Evolutionary conservation across 2,888 invertebrate genomes (phyloP), one percentile per base, ranked within the genome.

Genomic region (Scaptomyza cyrtandrae): DNA sequence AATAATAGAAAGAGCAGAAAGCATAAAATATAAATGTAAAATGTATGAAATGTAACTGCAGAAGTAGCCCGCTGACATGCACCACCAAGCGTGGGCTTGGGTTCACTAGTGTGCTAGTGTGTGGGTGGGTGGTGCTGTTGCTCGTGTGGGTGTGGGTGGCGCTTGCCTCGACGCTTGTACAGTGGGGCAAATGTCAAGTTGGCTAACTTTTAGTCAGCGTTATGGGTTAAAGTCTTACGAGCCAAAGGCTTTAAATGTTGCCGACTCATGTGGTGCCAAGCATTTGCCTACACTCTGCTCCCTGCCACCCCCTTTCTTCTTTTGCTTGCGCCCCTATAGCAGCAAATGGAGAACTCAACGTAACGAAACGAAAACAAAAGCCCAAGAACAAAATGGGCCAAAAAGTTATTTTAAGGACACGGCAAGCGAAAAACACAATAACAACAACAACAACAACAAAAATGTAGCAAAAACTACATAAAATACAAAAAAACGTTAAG

Each of bases 331-430:
- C 5, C 49, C 9, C 33, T 0, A 19, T 6, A 13, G 31, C 31
- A 13, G 31, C 31, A 49, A 56, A 62, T 55, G 69, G 41, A 56
- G 54, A 69, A 24, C 50, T 54, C 24, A 46, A 72, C 50, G 39
- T 46, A 65, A 52, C 63, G 64, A 61, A 59, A 49, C 46, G 46
- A 53, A 66, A 64, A 83, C 80, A 71, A 76, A 86, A 82, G 73
- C 67, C 52, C 1, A 74, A 60, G 64, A 71, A 81, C 67, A 89
- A 88, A 89, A 84, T 89, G 89, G 88, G 86, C 88, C 89, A 89
- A 89, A 83, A 88, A 86, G 88, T 89, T 84, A 89, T 84, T 84
- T 84, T 89, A 84, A 86, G 88, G 71, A 84, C 81, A 75, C 24
- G 24, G 24, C 24, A 49, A 43, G 49, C 52, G 61, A 48, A 54